These are phyloP conservation scores for Galerucella calmariensis DNA, from an alignment of 2,888 invertebrate species.

Conservation along the genomic window DNA sequence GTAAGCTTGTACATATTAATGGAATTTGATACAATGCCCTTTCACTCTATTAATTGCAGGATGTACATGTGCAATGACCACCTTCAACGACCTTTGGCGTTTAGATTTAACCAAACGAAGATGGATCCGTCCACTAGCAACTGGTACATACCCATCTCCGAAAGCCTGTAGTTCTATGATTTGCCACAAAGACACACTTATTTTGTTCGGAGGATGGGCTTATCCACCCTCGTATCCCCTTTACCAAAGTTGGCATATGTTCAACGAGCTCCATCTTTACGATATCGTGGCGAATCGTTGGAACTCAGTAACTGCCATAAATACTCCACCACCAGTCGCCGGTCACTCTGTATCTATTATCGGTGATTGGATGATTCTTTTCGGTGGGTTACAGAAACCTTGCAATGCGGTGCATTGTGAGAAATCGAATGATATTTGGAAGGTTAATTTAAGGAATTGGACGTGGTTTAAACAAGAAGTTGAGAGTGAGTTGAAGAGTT, in stretches of 20 bases:
- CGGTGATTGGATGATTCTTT: conserved; percentile 84
- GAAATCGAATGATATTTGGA: conserved; percentile 88
- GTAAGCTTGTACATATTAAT: too few relatives aligned
- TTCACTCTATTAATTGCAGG: background rate
- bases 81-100: conserved; percentile 96
- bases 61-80: conserved; percentile 92
- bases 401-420: conserved; percentile 62
- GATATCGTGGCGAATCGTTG: conserved; percentile 85
- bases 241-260: conserved; percentile 87
- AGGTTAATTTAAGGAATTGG: conserved; percentile 80
- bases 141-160: conserved; percentile 92
- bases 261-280: conserved; percentile 92
- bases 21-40: too few relatives aligned
- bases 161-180: conserved; percentile 95
- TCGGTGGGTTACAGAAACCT: conserved; percentile 66
- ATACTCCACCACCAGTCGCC: conserved; percentile 83
- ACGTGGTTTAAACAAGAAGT: conserved; percentile 83
- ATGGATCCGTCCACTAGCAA: conserved; percentile 87
- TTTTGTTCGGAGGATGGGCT: conserved; percentile 94
- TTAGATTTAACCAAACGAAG: conserved; percentile 86
- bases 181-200: conserved; percentile 76
- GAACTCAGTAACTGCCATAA: conserved; percentile 72
- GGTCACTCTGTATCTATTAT: conserved; percentile 93
- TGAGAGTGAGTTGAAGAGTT: conserved; percentile 48
- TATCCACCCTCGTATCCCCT: conserved; percentile 89